Base-by-base conservation (phyloP, 2,888 invertebrate genomes). In the Amiota minor region DNA sequence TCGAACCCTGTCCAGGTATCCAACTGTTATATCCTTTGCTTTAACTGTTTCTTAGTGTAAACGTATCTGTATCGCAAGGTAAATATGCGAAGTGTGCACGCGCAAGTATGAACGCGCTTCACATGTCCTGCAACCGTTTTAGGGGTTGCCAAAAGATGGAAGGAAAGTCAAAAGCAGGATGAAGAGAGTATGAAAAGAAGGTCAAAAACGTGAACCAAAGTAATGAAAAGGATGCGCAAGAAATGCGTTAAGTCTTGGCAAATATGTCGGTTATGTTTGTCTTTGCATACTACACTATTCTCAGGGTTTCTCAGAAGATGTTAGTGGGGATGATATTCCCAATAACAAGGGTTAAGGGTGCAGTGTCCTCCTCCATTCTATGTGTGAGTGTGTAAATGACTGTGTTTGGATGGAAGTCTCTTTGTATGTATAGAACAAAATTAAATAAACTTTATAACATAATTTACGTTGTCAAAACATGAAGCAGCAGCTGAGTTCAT, bases 361-460 rank as follows among this genome's bases (percentile, higher is more conserved):
- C 59, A 16, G 9, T 20, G 11, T 18, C 18, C 53, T 50, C 53
- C 53, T n/a, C 59, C 6, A 8, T 11, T 59, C 2, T 8, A 20
- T 67, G 49, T 18, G 20, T 4, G 11, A 0, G 16, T 10, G 47
- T 65, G 18, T 47, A 35, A 47, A 11, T 45, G 18, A 18, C 8
- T 46, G 64, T 46, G 67, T 50, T 67, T 23, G 49, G 14, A 67
- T 56, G 56, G 50, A 18, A 76, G 79, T 80, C 2, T 23, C 2
- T 23, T 1, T 23, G 23, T 23, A 3, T 2, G 23, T 23, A 6
- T 35, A 80, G 80, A 81, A 83, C 82, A 82, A 83, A 83, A 83
- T 83, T 83, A 83, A 83, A 83, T 83, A 83, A 83, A 84, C 84
- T 83, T 83, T 82, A 82, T 83, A 84, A 84, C 83, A 84, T 83